Evolutionary conservation across 1,140 invertebrate species (phyloP), one percentile per base, ranked within the genome.

Genomic region (Hermetia illucens): DNA sequence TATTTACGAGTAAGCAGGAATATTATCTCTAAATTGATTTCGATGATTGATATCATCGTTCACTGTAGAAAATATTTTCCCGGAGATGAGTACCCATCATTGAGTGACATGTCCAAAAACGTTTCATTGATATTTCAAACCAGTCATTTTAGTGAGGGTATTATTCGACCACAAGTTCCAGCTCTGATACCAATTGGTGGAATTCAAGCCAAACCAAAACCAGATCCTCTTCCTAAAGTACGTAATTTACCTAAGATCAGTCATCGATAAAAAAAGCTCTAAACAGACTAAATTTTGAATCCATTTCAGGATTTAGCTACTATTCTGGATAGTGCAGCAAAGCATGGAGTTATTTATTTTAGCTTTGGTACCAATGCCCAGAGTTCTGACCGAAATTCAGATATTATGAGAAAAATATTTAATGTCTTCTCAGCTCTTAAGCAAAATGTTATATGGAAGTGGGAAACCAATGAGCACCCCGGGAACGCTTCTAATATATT

Each of bases 311-410:
- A n/a, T n/a, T n/a, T n/a, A n/a, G n/a, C n/a, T n/a, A n/a, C n/a
- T n/a, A n/a, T 64, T 34, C 40, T 76, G 10, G 63, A 71, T 20
- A 51, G 49, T 2, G 44, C 53, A 3, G 57, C 64, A 9, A 53
- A 64, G 15, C 47, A 68, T 22, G 75, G 75, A 2, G 66, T 69
- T 2, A 66, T 78, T 24, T 70, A 72, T 37, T 70, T 79, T 43
- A 74, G 71, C 46, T 58, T 77, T 39, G 75, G 75, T 3, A 65
- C 67, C 3, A 70, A 64, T 32, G 43, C 72, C 0, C 58, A 58
- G 13, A 56, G 64, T 12, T 50, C 55, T 3, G 34, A 57, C 13
- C 48, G 75, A 8, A 50, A 61, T 1, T 34, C 46, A 0, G 53
- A 61, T 1, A 61, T 51, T 22, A 45, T 62, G 1, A 34, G 50